Conservation (phyloP, 1,140 invertebrate genomes). For the Apis mellifera region DNA sequence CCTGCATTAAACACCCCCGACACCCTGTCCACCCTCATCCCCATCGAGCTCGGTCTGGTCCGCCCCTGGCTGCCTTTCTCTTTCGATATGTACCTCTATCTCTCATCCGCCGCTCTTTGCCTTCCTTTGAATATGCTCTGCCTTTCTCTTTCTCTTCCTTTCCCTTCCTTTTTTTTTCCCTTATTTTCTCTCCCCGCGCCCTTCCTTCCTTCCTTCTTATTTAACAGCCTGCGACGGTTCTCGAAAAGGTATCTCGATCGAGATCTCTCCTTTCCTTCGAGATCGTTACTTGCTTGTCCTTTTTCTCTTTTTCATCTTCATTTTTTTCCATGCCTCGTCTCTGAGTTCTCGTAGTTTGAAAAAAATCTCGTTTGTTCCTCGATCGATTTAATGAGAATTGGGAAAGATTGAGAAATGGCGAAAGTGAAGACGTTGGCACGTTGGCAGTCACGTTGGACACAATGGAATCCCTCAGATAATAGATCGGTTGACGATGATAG, state of each 20-base stretch:
- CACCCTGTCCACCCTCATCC: conserved; percentile 78
- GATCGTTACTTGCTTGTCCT: neutral
- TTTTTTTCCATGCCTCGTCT: neutral
- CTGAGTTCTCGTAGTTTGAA: neutral
- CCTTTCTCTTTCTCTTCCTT: conserved; percentile 34
- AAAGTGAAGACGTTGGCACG: too few species aligned
- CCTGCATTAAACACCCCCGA: conserved; percentile 80
- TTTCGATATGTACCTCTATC: conserved; percentile 46
- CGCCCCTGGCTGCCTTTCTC: conserved; percentile 63
- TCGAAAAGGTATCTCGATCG: too few species aligned
- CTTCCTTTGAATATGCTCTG: conserved; percentile 39
- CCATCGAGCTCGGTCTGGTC: conserved; percentile 76
- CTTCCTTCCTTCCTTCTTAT: conserved; percentile 39
- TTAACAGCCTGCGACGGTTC: neutral
- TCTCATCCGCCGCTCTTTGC: conserved; percentile 26
- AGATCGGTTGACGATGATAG: too few species aligned
- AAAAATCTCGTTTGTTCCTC: too few species aligned
- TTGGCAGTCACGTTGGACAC: too few species aligned
- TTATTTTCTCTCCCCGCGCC: conserved; percentile 19
- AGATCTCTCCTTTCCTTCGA: too few species aligned
- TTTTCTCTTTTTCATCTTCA: conserved; percentile 1
- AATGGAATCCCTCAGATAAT: too few species aligned
- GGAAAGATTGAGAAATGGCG: too few species aligned
- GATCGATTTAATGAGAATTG: too few species aligned
- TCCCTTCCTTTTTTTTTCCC: neutral